phyloP scores from a whole-genome alignment of 2,888 invertebrate genomes.

The Epinotia demarniana region DNA sequence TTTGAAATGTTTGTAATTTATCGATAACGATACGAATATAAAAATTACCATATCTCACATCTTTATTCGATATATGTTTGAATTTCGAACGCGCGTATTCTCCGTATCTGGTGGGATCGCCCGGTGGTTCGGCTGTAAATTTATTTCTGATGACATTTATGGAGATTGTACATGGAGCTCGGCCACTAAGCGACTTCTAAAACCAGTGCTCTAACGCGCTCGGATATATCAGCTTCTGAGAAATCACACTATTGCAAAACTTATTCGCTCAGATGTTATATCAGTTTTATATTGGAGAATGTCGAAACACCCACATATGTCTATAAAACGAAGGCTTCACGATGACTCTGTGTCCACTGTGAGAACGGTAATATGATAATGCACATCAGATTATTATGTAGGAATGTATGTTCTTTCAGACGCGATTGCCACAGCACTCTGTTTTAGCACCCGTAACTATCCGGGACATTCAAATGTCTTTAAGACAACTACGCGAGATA shows the following conservation, averaged over 20 bases:
- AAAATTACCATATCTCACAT: slow-evolving; percentile 71
- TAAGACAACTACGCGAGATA: not conserved
- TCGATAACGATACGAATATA: slow-evolving; percentile 57
- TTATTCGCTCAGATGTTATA: slow-evolving; percentile 50
- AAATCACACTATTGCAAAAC: slow-evolving; percentile 57
- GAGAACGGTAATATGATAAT: slow-evolving; percentile 38
- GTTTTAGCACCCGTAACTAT: slow-evolving; percentile 8
- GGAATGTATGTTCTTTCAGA: slow-evolving; percentile 30
- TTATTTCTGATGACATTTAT: slow-evolving; percentile 79
- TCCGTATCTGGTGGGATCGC: slow-evolving; percentile 58
- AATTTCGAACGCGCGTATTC: slow-evolving; percentile 52
- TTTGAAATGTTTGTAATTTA: slow-evolving; percentile 57
- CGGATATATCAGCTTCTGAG: slow-evolving; percentile 56
- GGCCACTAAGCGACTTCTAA: slow-evolving; percentile 70
- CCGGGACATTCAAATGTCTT: slow-evolving; percentile 3
- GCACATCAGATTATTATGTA: slow-evolving; percentile 33
- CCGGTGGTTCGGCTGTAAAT: slow-evolving; percentile 57
- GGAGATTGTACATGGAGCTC: slow-evolving; percentile 68
- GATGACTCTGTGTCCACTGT: slow-evolving; percentile 20
- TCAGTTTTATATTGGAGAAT: slow-evolving; percentile 49
- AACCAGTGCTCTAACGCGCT: slow-evolving; percentile 61
- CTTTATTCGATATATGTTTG: slow-evolving; percentile 60
- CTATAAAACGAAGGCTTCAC: slow-evolving; percentile 34
- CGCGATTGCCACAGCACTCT: slow-evolving; percentile 11
- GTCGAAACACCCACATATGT: slow-evolving; percentile 44